Evolutionary conservation across 30 jellyfish, hydroid and myxozoan species (phyloP).

Genomic region (Aurelia coerulea): DNA sequence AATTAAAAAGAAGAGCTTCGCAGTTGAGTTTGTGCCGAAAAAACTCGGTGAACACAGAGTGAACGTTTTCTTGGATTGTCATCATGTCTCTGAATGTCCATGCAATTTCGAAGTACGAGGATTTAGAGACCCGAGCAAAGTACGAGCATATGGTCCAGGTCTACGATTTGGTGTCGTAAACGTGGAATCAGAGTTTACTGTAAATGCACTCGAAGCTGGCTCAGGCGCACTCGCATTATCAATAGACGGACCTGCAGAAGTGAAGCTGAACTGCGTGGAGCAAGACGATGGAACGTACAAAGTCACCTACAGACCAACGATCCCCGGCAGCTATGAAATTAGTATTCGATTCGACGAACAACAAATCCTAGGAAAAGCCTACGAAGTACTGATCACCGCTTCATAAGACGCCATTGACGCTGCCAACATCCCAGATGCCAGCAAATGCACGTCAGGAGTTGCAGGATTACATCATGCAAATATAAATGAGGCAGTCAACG

Average conservation of each 20-base stretch:
- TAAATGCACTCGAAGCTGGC: constrained; percentile 98
- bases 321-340: constrained; percentile 92
- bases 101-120: constrained; percentile 95
- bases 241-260: constrained; percentile 99
- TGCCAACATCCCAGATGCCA: constrained; percentile 89
- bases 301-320: constrained; percentile 95
- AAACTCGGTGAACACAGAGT: constrained; percentile 98
- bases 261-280: constrained; percentile 98
- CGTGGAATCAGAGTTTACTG: constrained; percentile 92
- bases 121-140: constrained; percentile 98
- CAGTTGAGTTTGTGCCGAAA: constrained; percentile 96
- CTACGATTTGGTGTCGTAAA: constrained; percentile 87
- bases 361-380: constrained; percentile 94
- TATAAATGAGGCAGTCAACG: constrained; percentile 85
- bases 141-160: constrained; percentile 96
- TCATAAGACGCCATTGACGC: constrained; percentile 90
- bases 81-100: constrained; percentile 97
- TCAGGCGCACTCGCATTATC: constrained; percentile 99
- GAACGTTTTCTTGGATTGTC: constrained; percentile 94
- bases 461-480: constrained; percentile 86
- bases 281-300: constrained; percentile 98
- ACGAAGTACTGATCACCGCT: constrained; percentile 80
- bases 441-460: constrained; percentile 91
- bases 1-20: constrained; percentile 89
- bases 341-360: constrained; percentile 96